Evolutionary conservation across 2,797 vertebrate genomes (phyloP), one percentile per base, ranked within the genome.

Genomic region (Pseudopleuronectes americanus): DNA sequence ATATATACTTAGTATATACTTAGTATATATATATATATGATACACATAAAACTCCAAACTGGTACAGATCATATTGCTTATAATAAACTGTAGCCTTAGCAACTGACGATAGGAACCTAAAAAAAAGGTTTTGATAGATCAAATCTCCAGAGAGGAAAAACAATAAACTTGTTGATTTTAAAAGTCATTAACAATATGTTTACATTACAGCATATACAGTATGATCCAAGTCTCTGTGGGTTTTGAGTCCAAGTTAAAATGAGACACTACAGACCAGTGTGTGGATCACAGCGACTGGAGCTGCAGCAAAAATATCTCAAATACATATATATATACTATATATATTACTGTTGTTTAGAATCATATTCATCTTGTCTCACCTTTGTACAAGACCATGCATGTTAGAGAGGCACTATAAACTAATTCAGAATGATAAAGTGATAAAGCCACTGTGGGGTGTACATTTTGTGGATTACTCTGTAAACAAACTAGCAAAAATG

Each of bases 1-100:
- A 24, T 24, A 24, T 24, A 24, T 24, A 24, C 3, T n/a, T n/a
- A n/a, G n/a, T n/a, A n/a, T n/a, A n/a, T n/a, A n/a, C n/a, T n/a
- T n/a, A n/a, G n/a, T 26, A 26, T 26, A 26, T 33, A 33, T 33
- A 9, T 10, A 33, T 33, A 33, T 33, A 33, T 33, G 31, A 33
- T 9, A 33, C 31, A 33, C 31, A 8, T 33, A 10, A 10, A 33
- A 33, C 31, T 33, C 31, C 31, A 33, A 33, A 33, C 31, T 33
- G 8, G 31, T 33, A 52, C 59, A 60, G 8, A 41, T 70, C 8
- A 26, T 24, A 14, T 22, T 68, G 59, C 28, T 71, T 9, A 28
- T 47, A 31, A 26, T 47, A 4, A 71, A 76, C 3, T 56, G 31
- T n/a, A 52, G 51, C n/a, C 33, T 17, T 24, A 36, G 31, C 7